phyloP scores from a whole-genome alignment of 2,888 invertebrate species.

The Hartigia nigra region DNA sequence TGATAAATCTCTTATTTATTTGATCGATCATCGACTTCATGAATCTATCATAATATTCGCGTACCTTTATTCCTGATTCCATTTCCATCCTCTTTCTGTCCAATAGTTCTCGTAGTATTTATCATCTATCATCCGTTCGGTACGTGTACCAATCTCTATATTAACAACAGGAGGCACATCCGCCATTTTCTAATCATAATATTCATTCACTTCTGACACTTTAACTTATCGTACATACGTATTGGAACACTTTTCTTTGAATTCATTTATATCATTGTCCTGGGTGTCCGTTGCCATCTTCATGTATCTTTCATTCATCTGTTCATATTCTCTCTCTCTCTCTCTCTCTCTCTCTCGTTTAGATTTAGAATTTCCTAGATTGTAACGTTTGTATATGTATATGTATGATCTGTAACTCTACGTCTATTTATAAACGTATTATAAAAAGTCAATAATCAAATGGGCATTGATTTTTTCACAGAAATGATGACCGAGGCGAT shows the following conservation, averaged over 20 bases:
- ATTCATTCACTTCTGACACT: not conserved
- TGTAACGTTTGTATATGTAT: slow-evolving; percentile 61
- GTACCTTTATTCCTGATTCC: not conserved
- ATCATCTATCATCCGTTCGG: not conserved
- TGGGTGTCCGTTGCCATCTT: not conserved
- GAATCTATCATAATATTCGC: not conserved
- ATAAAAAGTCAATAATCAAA: slow-evolving; percentile 41
- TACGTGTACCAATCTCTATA: not conserved
- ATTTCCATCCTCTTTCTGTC: slow-evolving; percentile 2
- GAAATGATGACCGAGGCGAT: too few species aligned
- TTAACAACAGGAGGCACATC: not conserved
- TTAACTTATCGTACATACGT: not conserved
- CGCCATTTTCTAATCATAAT: not conserved
- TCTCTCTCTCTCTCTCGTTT: slow-evolving; percentile 46
- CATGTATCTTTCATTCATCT: not conserved
- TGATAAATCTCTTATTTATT: slow-evolving; percentile 63
- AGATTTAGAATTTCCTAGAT: slow-evolving; percentile 56
- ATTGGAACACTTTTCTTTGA: not conserved
- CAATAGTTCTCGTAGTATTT: not conserved
- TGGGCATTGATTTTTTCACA: too few species aligned
- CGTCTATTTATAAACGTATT: slow-evolving; percentile 65
- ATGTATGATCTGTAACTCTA: slow-evolving; percentile 60
- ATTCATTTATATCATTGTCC: not conserved
- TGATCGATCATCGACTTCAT: slow-evolving; percentile 19
- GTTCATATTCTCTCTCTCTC: not conserved